Percentiles rank a stretch among this genome's conserved stretches.
Conservation (phyloP, 92 coral and sea anemone genomes). For the Palythoa grandiflora region DNA sequence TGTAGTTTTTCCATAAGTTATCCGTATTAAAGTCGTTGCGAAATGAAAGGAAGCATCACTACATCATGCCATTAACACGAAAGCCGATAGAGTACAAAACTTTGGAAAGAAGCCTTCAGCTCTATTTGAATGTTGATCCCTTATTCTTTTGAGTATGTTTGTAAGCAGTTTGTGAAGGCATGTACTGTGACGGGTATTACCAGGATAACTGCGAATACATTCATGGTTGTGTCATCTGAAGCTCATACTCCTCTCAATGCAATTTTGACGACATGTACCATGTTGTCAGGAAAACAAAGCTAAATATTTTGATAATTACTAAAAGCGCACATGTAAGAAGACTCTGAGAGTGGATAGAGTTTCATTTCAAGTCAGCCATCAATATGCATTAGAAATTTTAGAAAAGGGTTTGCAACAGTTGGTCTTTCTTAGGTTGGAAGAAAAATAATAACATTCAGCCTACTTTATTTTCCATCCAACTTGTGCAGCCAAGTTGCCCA, state of each 20-base stretch:
- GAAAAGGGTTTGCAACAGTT: too few relatives aligned
- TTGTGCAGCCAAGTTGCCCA: too few relatives aligned
- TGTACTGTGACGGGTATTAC: neutral
- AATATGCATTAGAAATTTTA: too few relatives aligned
- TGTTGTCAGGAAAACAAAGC: too few relatives aligned
- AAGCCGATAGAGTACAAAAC: constrained; percentile 43
- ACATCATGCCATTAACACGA: constrained; percentile 59
- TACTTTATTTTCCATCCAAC: too few relatives aligned
- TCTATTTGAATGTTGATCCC: constrained; percentile 56
- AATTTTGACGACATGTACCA: constrained; percentile 10
- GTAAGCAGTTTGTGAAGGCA: constrained; percentile 32
- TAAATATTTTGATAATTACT: too few relatives aligned
- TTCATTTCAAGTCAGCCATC: too few relatives aligned
- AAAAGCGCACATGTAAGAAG: too few relatives aligned
- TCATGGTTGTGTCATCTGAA: constrained; percentile 9
- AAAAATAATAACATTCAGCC: too few relatives aligned
- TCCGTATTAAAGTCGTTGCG: constrained; percentile 55
- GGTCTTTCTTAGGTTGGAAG: too few relatives aligned
- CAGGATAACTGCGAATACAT: neutral
- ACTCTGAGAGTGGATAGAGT: too few relatives aligned
- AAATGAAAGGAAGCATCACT: constrained; percentile 63
- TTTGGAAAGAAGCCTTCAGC: constrained; percentile 37
- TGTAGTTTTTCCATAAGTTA: constrained; percentile 63
- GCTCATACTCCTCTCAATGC: constrained; percentile 5
- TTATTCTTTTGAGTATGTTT: constrained; percentile 63